These are phyloP conservation scores for Bufo bufo DNA, from an alignment of 2,113 vertebrate genomes.

Conservation along the genomic window DNA sequence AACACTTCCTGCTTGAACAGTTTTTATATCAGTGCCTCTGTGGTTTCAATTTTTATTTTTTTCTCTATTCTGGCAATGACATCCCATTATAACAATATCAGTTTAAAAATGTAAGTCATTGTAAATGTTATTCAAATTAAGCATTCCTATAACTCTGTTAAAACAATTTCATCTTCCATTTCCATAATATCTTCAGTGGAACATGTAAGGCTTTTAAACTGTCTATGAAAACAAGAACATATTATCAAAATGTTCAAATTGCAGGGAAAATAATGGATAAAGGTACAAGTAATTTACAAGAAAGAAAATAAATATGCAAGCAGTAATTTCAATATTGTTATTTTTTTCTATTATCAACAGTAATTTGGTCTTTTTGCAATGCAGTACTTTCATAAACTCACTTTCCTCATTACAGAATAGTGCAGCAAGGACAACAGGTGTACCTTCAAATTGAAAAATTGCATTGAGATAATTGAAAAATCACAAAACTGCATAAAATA, in stretches of 20 bases:
- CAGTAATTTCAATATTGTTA: neutral
- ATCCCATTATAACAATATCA: neutral
- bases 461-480: slow-evolving; percentile 39
- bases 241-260: neutral
- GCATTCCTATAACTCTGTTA: neutral
- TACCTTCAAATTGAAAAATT: slow-evolving; percentile 36
- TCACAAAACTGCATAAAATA: slow-evolving; percentile 45
- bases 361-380: slow-evolving; percentile 1
- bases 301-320: neutral
- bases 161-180: neutral
- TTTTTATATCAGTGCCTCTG: neutral
- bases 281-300: neutral
- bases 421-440: slow-evolving; percentile 42
- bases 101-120: slow-evolving; percentile 4
- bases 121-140: neutral
- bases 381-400: neutral
- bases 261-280: neutral
- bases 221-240: neutral
- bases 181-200: neutral
- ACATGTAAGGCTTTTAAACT: neutral
- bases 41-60: neutral
- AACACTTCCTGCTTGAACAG: neutral
- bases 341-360: neutral
- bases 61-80: neutral
- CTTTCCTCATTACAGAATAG: neutral